Base-by-base conservation (phyloP, 2,113 vertebrate genomes). In the Channa argus region DNA sequence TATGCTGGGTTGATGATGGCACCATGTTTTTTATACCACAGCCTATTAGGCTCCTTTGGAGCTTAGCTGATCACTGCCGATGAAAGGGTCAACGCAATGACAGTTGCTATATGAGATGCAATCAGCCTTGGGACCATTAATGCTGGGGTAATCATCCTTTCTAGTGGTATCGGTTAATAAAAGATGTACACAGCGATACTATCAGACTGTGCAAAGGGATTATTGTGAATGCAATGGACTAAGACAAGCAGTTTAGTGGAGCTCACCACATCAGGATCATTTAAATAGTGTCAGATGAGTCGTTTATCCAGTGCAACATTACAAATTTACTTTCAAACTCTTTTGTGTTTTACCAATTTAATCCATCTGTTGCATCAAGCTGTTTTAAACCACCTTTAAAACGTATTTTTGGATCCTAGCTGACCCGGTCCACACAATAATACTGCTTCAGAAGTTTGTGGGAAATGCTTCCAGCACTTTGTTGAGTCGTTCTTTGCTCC, bases 1-100 rank as follows among this genome's bases (percentile, higher is more conserved):
- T 88, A 85, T 91, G 89, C 90, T 90, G 85, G 90, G 87, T 91
- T 89, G 91, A 86, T 80, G 84, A 88, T 89, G 86, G 86, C 84
- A 84, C 84, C 69, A 50, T 89, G 82, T 90, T 88, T 86, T 84
- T 85, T 65, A 68, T 71, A 79, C 77, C 84, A 67, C 82, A 86
- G 85, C 76, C 81, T 89, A 87, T 92, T 89, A 87, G 85, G 84
- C 80, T 89, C 76, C 70, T 85, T 72, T 81, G 84, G 82, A 83
- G 82, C 86, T 90, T 88, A 83, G 80, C 88, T 80, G 84, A 88
- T 87, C 73, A 55, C 77, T 82, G 84, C 78, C 71, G 86, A 85
- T 77, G 79, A 80, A 85, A 70, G 81, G 88, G 89, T 90, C 86
- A 92, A 88, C 73, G 71, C 90, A 92, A 90, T 90, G 84, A 91